Conservation (phyloP, 2,113 vertebrate species). For the Todiramphus saurophagus region DNA sequence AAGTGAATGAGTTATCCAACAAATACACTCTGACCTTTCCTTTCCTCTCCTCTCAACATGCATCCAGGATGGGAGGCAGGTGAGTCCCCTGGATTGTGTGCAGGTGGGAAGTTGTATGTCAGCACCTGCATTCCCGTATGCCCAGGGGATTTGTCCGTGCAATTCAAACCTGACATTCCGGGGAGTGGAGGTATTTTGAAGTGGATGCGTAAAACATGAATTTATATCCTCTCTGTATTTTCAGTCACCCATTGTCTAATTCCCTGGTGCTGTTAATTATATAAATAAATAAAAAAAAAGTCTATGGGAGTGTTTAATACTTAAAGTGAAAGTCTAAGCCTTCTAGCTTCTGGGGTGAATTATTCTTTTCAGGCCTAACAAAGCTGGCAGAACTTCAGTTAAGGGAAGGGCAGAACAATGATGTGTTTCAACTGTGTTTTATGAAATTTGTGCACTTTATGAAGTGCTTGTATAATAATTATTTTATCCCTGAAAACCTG, state of each 20-base stretch:
- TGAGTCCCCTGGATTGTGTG: neutral
- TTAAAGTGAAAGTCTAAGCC: constrained; percentile 62
- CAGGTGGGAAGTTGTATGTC: neutral
- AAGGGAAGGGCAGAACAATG: constrained; percentile 33
- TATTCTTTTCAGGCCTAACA: constrained; percentile 50
- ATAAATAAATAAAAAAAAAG: constrained; percentile 48
- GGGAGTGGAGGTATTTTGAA: constrained; percentile 14
- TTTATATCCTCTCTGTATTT: constrained; percentile 48
- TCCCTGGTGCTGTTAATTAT: constrained; percentile 46
- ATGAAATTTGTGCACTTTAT: constrained; percentile 15
- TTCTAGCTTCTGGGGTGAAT: constrained; percentile 14
- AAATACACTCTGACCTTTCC: neutral
- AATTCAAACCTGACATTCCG: constrained; percentile 41
- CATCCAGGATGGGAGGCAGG: neutral
- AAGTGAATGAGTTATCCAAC: neutral
- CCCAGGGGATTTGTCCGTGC: constrained; percentile 7
- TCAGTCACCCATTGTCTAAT: constrained; percentile 39
- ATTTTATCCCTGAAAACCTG: constrained; percentile 23
- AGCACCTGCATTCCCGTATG: neutral
- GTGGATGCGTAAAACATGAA: neutral
- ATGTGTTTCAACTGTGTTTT: constrained; percentile 42
- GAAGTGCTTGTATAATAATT: constrained; percentile 1
- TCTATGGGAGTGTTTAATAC: constrained; percentile 29
- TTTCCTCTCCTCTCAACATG: neutral
- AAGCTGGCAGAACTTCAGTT: constrained; percentile 55